Base-by-base conservation (phyloP, 2,113 vertebrate genomes). In the Calypte anna region DNA sequence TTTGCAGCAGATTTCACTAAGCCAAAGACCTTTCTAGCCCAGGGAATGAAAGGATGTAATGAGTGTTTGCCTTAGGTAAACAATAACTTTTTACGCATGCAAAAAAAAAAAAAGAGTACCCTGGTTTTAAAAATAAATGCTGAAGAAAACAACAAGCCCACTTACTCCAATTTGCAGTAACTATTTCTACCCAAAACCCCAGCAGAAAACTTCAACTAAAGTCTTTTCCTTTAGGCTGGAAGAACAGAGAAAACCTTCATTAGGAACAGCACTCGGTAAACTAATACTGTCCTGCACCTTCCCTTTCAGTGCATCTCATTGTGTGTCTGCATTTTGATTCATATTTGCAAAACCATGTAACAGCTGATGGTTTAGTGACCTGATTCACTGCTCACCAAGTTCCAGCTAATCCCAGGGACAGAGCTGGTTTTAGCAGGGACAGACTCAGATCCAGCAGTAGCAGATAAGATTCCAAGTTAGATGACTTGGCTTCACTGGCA, bases 81-180 rank as follows among this genome's bases (percentile, higher is more conserved):
- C 0, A 2, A 36, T 12, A 68, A 70, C 40, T 24, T 62, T 51
- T 54, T n/a, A 58, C 33, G 30, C 9, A 23, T 38, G 36, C 38
- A 12, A 22, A 36, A 48, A 12, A 22, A 36, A 48, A 48, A 48
- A 48, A 48, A 46, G 36, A 59, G 14, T 25, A 28, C 8, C 4
- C 18, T 55, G 30, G 17, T 46, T 83, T 92, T 80, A 38, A 90
- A 94, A 91, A 74, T 2, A 62, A 82, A 67, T 20, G 57, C 50
- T 7, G 2, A 81, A 82, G 40, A 22, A 72, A 83, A 5, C 74
- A 46, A 18, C 46, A 7, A 16, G 16, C 10, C 25, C 14, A 55
- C 3, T 84, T 22, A 24, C 50, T 87, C 43, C 0, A 0, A 23
- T 75, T 78, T 2, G 6, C 2, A 1, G 16, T 18, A 61, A 82